Evolutionary conservation across 2,888 invertebrate species (phyloP), one percentile per base, ranked within the genome.

Genomic region (Nyleta sp.): DNA sequence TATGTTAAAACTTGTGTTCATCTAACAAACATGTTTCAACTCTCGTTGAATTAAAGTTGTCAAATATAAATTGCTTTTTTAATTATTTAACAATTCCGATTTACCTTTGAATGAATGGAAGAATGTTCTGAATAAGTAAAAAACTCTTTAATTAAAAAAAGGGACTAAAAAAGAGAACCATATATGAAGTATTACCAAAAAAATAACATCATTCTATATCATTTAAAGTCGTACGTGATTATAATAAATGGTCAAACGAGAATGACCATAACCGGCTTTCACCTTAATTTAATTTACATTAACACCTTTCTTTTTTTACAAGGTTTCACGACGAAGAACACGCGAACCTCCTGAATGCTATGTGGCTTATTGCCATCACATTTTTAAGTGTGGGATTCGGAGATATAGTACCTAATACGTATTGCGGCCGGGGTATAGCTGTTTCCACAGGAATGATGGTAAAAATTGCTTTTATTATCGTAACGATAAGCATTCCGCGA

Each of bases 341-440:
- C 93, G 98, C 98, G 91, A 99, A 99, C 93, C 95, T 99, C 91
- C 95, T 98, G 92, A 99, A 99, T 94, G 98, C 99, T 90, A 98
- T 99, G 97, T 99, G 99, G 99, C 95, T 99, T 92, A 99, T 99
- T 92, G 98, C 99, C 91, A 99, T 99, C 91, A 99, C 99, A 89
- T 99, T 99, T 94, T 95, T 99, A 91, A 99, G 99, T 93, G 98
- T 99, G 91, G 99, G 99, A 91, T 99, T 99, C 93, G 99, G 99
- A 91, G 99, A 99, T 93, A 98, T 99, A 91, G 99, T 99, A 91
- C 99, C 99, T 91, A 99, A 99, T 93, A 99, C 99, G 86, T 99
- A 99, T 94, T 99, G 99, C 93, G 99, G 99, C 91, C 94, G 99
- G 92, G 98, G 98, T 91, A 99, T 99, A 91, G 98, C 99, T 91